Percentiles rank a stretch among this genome's conserved stretches.
Conservation (phyloP, 2,888 invertebrate genomes). For the Serrognathus titanus region DNA sequence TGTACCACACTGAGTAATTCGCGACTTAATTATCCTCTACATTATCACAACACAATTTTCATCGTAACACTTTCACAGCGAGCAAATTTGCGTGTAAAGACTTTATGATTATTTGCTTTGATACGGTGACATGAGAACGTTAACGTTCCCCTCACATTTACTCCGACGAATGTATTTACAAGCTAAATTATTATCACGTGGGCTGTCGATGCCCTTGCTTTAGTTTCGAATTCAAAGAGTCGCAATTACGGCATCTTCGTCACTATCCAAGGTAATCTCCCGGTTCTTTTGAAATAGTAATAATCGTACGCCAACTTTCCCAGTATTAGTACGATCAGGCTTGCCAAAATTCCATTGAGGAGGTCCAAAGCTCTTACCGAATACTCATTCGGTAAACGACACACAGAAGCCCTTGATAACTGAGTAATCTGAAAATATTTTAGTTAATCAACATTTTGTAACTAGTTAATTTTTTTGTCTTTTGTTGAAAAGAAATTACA, state of each 20-base stretch:
- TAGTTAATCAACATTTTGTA: too few species aligned
- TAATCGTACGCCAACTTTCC: constrained; percentile 78
- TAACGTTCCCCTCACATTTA: too few species aligned
- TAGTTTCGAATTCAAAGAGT: neutral
- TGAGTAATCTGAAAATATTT: constrained; percentile 64
- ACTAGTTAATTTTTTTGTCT: neutral
- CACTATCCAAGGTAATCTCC: constrained; percentile 80
- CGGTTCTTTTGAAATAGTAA: constrained; percentile 74
- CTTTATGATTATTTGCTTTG: too few species aligned
- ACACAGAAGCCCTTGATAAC: constrained; percentile 67
- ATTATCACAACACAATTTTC: too few species aligned
- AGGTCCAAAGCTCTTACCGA: constrained; percentile 69
- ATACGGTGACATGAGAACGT: too few species aligned
- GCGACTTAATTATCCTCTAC: too few species aligned
- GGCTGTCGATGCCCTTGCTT: too few species aligned
- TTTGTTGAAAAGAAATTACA: neutral
- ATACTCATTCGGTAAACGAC: constrained; percentile 54
- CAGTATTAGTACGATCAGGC: constrained; percentile 67
- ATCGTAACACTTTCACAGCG: too few species aligned
- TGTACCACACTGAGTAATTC: too few species aligned
- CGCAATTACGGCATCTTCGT: constrained; percentile 65
- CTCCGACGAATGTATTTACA: too few species aligned
- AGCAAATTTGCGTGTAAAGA: too few species aligned
- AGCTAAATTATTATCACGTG: too few species aligned
- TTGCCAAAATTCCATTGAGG: constrained; percentile 66